Conservation (phyloP, 2,888 invertebrate genomes). For the Eucriotettix oculatus region DNA sequence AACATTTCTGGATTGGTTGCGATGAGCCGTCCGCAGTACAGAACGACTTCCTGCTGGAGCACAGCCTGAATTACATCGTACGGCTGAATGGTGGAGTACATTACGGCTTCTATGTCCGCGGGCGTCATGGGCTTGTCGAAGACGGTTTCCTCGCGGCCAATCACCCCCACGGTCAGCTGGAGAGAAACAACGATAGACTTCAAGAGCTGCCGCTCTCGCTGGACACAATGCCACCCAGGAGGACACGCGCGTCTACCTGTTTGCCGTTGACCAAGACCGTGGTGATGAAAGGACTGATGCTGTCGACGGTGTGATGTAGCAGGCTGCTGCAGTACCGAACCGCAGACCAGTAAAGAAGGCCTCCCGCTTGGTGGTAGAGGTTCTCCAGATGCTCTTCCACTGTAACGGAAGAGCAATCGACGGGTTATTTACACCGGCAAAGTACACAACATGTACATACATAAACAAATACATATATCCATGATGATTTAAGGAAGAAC, state of each 20-base stretch:
- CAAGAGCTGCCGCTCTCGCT: neutral
- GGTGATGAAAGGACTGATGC: conserved; percentile 95
- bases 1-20: conserved; percentile 88
- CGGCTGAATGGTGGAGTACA: conserved; percentile 79
- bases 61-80: conserved; percentile 86
- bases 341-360: conserved; percentile 75
- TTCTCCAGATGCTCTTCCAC: conserved; percentile 52
- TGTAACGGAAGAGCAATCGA: conserved; percentile 11
- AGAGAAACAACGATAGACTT: conserved; percentile 7
- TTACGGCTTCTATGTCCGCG: conserved; percentile 78
- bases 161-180: conserved; percentile 80
- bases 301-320: conserved; percentile 88
- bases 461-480: no score
- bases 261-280: conserved; percentile 95
- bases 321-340: conserved; percentile 91
- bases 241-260: no score
- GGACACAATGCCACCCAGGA: neutral
- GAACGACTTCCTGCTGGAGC: conserved; percentile 79
- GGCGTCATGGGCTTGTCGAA: conserved; percentile 97
- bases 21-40: conserved; percentile 87
- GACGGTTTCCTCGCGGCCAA: conserved; percentile 87
- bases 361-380: conserved; percentile 70
- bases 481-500: no score
- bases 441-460: neutral
- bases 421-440: neutral